A percentile compares a stretch with the other conserved stretches of the same genome.
phyloP scores from a whole-genome alignment of 2,888 invertebrate genomes.

The Diachrysia chrysitis region DNA sequence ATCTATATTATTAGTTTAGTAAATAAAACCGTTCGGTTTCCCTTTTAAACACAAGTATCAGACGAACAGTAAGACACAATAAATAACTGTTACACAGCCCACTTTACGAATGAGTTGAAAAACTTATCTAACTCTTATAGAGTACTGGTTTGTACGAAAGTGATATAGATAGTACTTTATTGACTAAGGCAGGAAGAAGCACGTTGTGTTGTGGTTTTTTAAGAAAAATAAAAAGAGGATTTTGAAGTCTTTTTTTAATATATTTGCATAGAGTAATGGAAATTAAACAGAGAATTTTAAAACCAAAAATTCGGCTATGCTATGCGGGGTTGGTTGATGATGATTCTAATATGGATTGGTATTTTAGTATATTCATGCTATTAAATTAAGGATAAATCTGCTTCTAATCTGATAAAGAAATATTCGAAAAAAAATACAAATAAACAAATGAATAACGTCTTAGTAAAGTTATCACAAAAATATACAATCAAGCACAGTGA shows the following conservation, averaged over 20 bases:
- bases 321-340: no score
- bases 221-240: background rate
- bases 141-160: constrained; percentile 46
- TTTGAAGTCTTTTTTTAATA: no score
- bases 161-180: constrained; percentile 23
- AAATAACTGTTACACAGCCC: constrained; percentile 83
- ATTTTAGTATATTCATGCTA: no score
- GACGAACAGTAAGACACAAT: constrained; percentile 73
- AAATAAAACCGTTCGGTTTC: constrained; percentile 62
- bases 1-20: constrained; percentile 41
- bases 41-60: constrained; percentile 74
- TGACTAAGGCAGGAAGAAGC: background rate
- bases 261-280: no score
- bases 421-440: no score
- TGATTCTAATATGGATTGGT: no score
- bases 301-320: no score
- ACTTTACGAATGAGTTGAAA: constrained; percentile 88
- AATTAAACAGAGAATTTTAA: no score
- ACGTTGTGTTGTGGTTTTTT: background rate
- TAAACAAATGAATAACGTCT: background rate
- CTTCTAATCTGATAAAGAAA: no score
- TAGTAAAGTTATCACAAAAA: background rate
- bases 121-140: constrained; percentile 82
- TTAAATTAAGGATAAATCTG: no score
- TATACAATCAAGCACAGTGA: background rate